Percentiles rank a stretch among this genome's conserved stretches.
These are phyloP conservation scores for Asobara japonica DNA, from an alignment of 1,140 invertebrate species.

Conservation along the genomic window DNA sequence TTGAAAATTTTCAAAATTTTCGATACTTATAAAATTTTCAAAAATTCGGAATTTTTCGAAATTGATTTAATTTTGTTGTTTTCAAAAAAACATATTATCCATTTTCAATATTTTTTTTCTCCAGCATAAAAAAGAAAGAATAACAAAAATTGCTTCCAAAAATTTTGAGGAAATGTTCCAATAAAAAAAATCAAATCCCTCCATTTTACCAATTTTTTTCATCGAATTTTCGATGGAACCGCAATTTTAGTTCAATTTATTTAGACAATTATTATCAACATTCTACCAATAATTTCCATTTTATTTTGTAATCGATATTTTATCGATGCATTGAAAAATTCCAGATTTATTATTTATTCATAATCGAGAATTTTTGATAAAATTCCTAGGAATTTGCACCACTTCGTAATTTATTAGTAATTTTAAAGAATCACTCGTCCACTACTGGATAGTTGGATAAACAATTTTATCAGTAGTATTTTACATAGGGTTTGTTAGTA, in stretches of 20 bases:
- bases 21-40: no score
- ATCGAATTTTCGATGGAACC: no score
- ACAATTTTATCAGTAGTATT: neutral
- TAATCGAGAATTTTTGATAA: neutral
- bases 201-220: no score
- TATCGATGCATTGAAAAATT: neutral
- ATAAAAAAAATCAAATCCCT: neutral
- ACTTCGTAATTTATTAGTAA: neutral
- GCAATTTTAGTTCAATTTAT: no score
- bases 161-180: neutral
- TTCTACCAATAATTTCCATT: no score
- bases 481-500: neutral
- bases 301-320: no score
- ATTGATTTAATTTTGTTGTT: no score
- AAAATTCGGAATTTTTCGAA: no score
- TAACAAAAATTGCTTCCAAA: neutral
- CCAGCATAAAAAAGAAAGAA: neutral
- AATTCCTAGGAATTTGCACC: neutral
- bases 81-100: neutral
- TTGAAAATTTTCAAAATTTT: no score
- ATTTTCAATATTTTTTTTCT: neutral
- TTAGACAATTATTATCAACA: no score
- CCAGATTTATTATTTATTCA: neutral
- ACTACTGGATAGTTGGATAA: neutral
- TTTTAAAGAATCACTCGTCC: neutral